Evolutionary conservation across 53 echinoderm and acorn worm genomes (phyloP).

Genomic region (Antedon mediterranea): DNA sequence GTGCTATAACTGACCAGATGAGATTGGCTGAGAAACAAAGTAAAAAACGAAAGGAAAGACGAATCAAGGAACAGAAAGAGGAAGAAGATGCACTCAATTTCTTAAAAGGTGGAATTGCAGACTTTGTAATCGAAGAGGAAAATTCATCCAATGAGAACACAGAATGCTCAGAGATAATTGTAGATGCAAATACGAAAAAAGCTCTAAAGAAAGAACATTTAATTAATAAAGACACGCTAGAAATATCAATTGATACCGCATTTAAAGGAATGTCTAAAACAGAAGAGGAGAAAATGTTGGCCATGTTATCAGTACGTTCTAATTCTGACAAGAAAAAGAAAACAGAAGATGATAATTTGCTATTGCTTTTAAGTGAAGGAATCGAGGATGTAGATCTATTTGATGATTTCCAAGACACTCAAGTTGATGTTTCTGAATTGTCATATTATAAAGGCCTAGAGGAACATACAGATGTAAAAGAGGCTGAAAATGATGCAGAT

Average conservation of each 20-base stretch:
- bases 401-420: no score
- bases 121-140: constrained; percentile 8
- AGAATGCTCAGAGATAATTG: background rate
- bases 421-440: no score
- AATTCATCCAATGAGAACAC: background rate
- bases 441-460: no score
- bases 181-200: background rate
- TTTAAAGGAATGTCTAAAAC: background rate
- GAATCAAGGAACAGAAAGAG: constrained; percentile 17
- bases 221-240: background rate
- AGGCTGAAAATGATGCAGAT: no score
- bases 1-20: background rate
- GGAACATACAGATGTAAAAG: no score
- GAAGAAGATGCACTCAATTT: constrained; percentile 62
- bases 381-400: no score
- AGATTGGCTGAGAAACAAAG: background rate
- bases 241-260: background rate
- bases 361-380: no score
- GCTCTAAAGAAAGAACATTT: background rate
- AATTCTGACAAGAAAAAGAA: no score
- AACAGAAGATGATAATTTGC: no score
- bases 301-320: no score
- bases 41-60: background rate
- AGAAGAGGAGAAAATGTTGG: background rate
- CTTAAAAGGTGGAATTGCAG: constrained; percentile 26